These are phyloP conservation scores for Eledona agricola DNA, from an alignment of 2,888 invertebrate species.

Conservation along the genomic window DNA sequence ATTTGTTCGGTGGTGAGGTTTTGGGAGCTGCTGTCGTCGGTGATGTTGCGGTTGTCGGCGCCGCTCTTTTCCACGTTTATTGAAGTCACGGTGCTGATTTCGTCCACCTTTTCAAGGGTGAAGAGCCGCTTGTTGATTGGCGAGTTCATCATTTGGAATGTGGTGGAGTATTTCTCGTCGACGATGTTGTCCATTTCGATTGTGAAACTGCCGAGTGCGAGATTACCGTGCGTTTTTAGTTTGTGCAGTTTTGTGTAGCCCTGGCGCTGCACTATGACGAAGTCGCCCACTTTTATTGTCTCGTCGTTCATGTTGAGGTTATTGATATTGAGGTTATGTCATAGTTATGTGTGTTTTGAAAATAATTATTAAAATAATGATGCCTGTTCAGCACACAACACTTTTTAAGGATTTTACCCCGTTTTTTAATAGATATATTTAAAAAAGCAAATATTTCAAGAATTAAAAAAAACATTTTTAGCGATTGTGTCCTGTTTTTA, in stretches of 20 bases:
- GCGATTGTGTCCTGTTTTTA: too few species aligned
- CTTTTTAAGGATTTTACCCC: too few species aligned
- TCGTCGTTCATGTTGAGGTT: constrained; percentile 33
- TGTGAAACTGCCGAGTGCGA: constrained; percentile 75
- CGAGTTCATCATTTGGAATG: constrained; percentile 77
- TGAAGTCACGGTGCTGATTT: constrained; percentile 68
- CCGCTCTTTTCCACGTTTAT: constrained; percentile 75
- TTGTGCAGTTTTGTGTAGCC: constrained; percentile 81
- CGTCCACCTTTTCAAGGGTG: constrained; percentile 65
- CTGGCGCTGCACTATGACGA: constrained; percentile 80
- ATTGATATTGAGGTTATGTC: constrained; percentile 24
- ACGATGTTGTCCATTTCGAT: constrained; percentile 74
- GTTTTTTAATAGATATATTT: too few species aligned
- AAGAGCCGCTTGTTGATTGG: constrained; percentile 66
- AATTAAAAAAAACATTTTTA: too few species aligned
- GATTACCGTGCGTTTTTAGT: constrained; percentile 70
- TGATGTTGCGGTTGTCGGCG: constrained; percentile 84
- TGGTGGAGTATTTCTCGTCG: constrained; percentile 76
- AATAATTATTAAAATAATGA: too few species aligned
- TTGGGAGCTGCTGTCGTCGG: constrained; percentile 83
- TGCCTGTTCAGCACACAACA: too few species aligned
- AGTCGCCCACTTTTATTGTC: constrained; percentile 72
- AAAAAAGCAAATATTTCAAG: too few species aligned
- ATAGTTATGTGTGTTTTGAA: background rate
- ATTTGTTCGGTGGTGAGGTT: constrained; percentile 85